Conservation (phyloP, 2,113 vertebrate species). For the Fregata magnificens region DNA sequence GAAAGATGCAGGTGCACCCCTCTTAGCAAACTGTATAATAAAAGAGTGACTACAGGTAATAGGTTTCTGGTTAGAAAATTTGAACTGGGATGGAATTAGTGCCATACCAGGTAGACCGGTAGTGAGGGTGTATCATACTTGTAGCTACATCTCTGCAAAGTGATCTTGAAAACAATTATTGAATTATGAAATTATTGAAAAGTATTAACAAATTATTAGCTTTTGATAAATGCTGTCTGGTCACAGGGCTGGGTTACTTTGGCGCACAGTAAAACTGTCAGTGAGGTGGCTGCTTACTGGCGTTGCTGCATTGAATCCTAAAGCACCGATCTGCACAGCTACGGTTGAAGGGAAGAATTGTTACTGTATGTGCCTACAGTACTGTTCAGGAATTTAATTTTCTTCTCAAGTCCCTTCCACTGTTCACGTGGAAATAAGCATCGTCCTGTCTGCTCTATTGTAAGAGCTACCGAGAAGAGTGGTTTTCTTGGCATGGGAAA, state of each 20-base stretch:
- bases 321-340: background rate
- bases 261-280: background rate
- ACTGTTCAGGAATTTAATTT: background rate
- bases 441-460: background rate
- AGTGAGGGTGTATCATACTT: background rate
- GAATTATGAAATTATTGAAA: background rate
- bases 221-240: background rate
- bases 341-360: background rate
- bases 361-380: background rate
- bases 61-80: background rate
- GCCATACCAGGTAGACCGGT: too few species aligned
- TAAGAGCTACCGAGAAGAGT: background rate
- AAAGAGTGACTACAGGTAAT: background rate
- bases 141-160: background rate
- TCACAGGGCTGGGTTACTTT: background rate
- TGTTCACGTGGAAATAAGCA: background rate
- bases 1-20: background rate
- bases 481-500: background rate
- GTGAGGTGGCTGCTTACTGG: background rate
- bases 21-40: background rate
- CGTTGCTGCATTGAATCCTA: background rate
- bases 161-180: background rate
- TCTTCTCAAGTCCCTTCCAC: background rate
- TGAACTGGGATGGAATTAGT: background rate
- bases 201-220: background rate